Percentiles rank a stretch among this genome's conserved stretches.
These are phyloP conservation scores for Murina feae DNA, from an alignment of 2,113 vertebrate genomes.

Conservation along the genomic window DNA sequence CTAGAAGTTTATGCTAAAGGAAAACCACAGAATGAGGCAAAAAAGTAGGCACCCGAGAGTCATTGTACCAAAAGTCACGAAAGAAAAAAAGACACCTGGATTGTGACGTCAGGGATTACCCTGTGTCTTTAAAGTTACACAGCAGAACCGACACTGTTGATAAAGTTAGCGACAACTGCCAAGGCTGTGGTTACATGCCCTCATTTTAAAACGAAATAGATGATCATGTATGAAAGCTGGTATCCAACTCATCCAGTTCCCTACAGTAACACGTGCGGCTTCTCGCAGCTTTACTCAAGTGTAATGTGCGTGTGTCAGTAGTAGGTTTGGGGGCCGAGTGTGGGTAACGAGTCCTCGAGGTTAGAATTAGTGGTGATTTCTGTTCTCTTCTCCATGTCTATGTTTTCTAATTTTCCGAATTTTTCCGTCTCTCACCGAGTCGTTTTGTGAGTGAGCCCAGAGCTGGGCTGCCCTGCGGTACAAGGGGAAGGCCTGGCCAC, in stretches of 20 bases:
- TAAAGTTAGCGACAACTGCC: not conserved
- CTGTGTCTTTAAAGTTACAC: not conserved
- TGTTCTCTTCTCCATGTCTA: not conserved
- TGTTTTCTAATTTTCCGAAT: not conserved
- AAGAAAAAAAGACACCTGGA: not conserved
- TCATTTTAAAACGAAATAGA: not conserved
- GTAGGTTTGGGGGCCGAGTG: not conserved
- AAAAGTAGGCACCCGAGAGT: not conserved
- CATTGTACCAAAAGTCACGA: not conserved
- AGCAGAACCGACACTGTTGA: not conserved
- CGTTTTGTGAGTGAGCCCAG: not conserved
- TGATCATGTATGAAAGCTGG: not conserved
- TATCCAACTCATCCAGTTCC: not conserved
- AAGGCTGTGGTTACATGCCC: not conserved
- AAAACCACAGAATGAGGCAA: not conserved
- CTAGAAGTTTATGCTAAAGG: not conserved
- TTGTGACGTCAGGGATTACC: not conserved
- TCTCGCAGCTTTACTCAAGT: not conserved
- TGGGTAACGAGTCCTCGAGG: not conserved
- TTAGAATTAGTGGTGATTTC: not conserved
- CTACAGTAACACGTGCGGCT: not conserved
- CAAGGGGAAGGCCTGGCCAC: not conserved
- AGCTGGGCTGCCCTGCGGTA: not conserved
- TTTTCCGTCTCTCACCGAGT: not conserved
- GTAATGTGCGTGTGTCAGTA: too few species aligned